Percentiles rank a stretch among this genome's conserved stretches.
These are phyloP conservation scores for Anisognathus igniventris DNA, from an alignment of 2,797 vertebrate genomes.

Conservation along the genomic window DNA sequence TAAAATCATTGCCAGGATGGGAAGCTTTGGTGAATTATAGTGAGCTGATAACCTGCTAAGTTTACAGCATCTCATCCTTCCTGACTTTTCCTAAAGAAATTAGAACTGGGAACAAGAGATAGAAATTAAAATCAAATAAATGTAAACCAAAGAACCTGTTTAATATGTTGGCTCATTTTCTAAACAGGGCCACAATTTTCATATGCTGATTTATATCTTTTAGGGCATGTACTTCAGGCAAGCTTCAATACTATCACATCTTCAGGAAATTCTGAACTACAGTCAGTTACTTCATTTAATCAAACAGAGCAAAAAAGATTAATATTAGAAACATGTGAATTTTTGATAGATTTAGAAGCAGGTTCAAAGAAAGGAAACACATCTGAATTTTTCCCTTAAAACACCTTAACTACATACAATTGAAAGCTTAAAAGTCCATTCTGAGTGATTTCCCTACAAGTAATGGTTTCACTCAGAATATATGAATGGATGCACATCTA, in stretches of 20 bases:
- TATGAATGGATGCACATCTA: background rate
- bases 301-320: background rate
- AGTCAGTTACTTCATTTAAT: background rate
- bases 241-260: background rate
- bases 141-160: background rate
- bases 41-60: background rate
- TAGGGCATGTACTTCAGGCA: fast-evolving
- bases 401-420: background rate
- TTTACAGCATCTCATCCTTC: background rate
- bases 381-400: background rate
- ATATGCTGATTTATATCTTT: background rate
- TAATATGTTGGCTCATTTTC: background rate
- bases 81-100: background rate
- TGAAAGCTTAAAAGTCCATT: background rate
- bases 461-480: background rate
- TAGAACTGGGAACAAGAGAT: background rate
- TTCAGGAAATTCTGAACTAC: background rate
- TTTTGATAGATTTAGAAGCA: background rate
- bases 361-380: background rate
- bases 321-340: background rate
- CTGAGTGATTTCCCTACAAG: background rate
- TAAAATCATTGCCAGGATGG: background rate
- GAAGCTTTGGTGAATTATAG: background rate
- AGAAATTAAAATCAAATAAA: background rate
- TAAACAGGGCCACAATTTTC: background rate